Evolutionary conservation across 2,113 vertebrate species (phyloP).

Genomic region (Nesospiza acunhae): DNA sequence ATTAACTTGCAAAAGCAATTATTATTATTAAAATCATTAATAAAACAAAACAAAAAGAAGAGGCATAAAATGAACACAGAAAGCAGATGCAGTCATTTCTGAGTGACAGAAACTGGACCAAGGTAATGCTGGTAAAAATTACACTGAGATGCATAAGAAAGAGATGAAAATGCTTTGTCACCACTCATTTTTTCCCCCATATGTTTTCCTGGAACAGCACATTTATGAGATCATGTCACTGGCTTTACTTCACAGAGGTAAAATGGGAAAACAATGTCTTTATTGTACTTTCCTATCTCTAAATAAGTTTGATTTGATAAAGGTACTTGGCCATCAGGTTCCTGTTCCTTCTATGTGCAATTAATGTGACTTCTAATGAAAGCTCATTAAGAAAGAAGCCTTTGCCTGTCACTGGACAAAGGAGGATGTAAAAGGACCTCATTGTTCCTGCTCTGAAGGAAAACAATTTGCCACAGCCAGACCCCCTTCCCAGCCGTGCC

Average conservation of each 20-base stretch:
- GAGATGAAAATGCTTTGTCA: not conserved
- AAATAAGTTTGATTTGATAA: not conserved
- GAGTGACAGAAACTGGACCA: not conserved
- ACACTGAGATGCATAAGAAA: not conserved
- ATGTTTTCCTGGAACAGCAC: not conserved
- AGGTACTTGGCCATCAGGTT: not conserved
- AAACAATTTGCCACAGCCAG: slow-evolving; percentile 53
- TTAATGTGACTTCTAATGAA: not conserved
- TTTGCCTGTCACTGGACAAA: not conserved
- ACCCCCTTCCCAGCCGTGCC: not conserved
- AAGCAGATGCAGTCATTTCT: not conserved
- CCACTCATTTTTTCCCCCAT: not conserved
- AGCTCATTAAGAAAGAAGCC: slow-evolving; percentile 25
- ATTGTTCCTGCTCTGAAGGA: slow-evolving; percentile 27
- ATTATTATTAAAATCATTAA: not conserved
- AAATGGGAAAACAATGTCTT: not conserved
- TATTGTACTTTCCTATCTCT: not conserved
- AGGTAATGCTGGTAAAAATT: not conserved
- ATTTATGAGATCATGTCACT: not conserved
- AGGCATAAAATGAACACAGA: not conserved
- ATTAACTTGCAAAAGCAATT: not conserved
- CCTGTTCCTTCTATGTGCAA: not conserved
- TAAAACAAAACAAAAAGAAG: not conserved
- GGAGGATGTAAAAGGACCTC: slow-evolving; percentile 9
- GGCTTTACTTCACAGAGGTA: not conserved